These are phyloP conservation scores for Caenorhabditis brenneri DNA, from an alignment of 1,140 invertebrate genomes.

Conservation along the genomic window DNA sequence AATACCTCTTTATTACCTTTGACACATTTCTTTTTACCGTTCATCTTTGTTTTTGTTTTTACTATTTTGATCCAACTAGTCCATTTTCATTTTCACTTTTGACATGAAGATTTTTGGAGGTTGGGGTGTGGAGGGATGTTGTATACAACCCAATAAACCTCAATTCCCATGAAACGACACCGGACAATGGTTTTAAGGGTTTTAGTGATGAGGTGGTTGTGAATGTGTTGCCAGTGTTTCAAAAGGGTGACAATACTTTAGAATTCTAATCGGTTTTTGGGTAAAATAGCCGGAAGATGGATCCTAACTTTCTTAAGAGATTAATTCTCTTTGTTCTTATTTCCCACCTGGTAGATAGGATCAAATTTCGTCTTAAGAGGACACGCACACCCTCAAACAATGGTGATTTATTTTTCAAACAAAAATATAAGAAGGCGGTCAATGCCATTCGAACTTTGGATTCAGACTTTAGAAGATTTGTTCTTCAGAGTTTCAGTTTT, in stretches of 20 bases:
- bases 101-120: background rate
- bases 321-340: conserved; percentile 23
- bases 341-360: background rate
- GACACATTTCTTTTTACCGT: background rate
- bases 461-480: too few species aligned
- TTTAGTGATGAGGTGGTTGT: background rate
- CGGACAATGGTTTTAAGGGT: conserved; percentile 16
- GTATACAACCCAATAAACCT: conserved; percentile 13
- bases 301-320: background rate
- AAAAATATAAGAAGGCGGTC: background rate
- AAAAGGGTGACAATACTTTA: background rate
- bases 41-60: background rate
- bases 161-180: background rate
- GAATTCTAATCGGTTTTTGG: conserved; percentile 2
- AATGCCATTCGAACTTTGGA: background rate
- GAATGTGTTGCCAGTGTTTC: background rate
- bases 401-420: background rate
- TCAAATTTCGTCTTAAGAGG: background rate
- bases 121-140: background rate
- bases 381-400: too few species aligned
- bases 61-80: background rate
- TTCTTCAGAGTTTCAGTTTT: too few species aligned
- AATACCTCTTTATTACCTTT: background rate
- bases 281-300: background rate
- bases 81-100: background rate